Base-by-base conservation (phyloP, 2,888 invertebrate species). In the Camponotus fellah region DNA sequence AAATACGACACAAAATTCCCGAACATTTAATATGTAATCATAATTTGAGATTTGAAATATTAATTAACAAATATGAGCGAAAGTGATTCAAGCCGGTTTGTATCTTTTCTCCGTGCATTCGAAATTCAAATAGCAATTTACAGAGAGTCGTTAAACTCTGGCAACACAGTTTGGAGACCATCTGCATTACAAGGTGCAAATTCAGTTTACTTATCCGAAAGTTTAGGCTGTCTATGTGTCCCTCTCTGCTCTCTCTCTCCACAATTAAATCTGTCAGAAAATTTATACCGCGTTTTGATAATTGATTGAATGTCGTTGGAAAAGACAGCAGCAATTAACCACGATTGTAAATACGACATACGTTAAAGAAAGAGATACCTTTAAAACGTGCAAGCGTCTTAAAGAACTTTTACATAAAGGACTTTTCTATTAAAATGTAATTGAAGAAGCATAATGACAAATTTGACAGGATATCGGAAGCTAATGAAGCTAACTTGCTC, bases 201-300 rank as follows among this genome's bases (percentile, higher is more conserved):
- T 93, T 92, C 85, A 91, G 92, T 94, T 94, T 93, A 93, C 91
- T 93, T 92, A 92, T 92, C 87, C 91, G 89, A 90, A 92, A 92
- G 92, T 92, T 91, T 83, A 85, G 84, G 87, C 85, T 62, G 84
- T 80, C 89, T 84, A 87, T 53, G n/a, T 85, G 86, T 87, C 86
- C 4, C 43, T 43, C 43, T 4, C 43, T 43, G 3, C 89, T 82
- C 85, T 84, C 88, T 84, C 88, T 89, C 89, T 91, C 92, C 93
- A 91, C 93, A 93, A 94, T 93, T 92, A 93, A 94, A 93, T 94
- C 88, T 88, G 80, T 37, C 84, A 89, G 92, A 92, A 93, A 93
- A 92, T 94, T 94, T 93, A 91, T 91, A 87, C 89, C 21, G 21
- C 37, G 87, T 87, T n/a, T 14, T 6, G 83, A 90, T 89, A 91